Conservation (phyloP, 2,113 vertebrate species). For the Aphyosemion australe region DNA sequence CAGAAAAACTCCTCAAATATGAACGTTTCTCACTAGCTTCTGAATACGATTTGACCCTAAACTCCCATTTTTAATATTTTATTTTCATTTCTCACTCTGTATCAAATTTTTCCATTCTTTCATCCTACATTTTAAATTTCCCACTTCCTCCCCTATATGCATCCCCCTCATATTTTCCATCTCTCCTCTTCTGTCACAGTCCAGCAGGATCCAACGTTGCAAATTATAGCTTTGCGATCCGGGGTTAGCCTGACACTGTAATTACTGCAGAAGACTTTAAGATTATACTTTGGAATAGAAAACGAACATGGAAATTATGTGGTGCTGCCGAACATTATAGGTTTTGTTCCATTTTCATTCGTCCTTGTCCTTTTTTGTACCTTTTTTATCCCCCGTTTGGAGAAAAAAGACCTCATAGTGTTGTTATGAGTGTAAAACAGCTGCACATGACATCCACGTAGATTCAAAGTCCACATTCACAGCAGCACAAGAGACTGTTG, state of each 20-base stretch:
- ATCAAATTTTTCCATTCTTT: background rate
- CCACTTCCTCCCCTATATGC: background rate
- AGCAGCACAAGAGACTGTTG: conserved; percentile 22
- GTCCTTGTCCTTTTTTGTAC: background rate
- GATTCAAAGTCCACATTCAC: no score
- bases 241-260: conserved; percentile 24
- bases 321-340: conserved; percentile 11
- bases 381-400: background rate
- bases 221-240: conserved; percentile 41
- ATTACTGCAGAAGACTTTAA: conserved; percentile 31
- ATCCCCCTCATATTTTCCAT: background rate
- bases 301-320: conserved; percentile 32
- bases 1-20: background rate
- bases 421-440: background rate
- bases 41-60: conserved; percentile 17
- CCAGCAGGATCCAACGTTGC: conserved; percentile 7
- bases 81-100: background rate
- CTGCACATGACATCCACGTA: no score
- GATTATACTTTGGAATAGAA: conserved; percentile 19
- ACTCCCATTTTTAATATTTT: conserved; percentile 12
- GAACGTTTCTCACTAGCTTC: background rate
- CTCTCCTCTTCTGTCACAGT: conserved; percentile 16
- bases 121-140: background rate
- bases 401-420: background rate
- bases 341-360: conserved; percentile 10